Base-by-base conservation (phyloP, 2,113 vertebrate species). In the Micronycteris hirsuta region DNA sequence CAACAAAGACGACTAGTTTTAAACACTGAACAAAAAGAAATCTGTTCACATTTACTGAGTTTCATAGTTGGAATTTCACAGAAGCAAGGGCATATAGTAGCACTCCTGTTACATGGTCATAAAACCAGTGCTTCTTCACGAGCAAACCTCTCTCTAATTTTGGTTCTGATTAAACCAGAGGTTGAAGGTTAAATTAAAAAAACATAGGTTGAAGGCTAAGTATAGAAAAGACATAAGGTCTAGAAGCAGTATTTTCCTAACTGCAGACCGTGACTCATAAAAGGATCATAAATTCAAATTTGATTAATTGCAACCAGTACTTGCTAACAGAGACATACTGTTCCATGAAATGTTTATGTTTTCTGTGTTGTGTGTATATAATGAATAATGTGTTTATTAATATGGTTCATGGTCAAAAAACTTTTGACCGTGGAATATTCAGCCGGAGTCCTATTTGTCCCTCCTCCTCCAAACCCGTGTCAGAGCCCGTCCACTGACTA, bases 101-200 rank as follows among this genome's bases (percentile, higher is more conserved):
- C 47, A 56, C n/a, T 49, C 43, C 52, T 81, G 38, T 26, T 74
- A 38, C 43, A 28, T 3, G 10, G 41, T 33, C 89, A 41, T 56
- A 94, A 74, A 93, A 76, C 10, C 36, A 85, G 28, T 14, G 17
- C 20, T 65, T 86, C 71, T 70, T 87, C 5, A 45, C 28, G 45
- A 91, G 28, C 36, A 63, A 67, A 33, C 2, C 24, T 67, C 76
- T 88, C 89, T 93, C 43, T 80, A 91, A 31, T 47, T 86, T 81
- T 92, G 13, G 49, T 89, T 92, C 41, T 88, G 45, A 63, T 77
- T 61, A 89, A 96, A 93, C 24, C 33, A 68, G 54, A 96, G 83
- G 5, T 20, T 74, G 47, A 95, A 95, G n/a, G 38, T 54, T 84
- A 86, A 86, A 88, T 80, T 89, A n/a, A 88, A 28, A 45, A 89